Percentiles rank a stretch among this genome's conserved stretches.
These are phyloP conservation scores for Neotoxoptera formosana DNA, from an alignment of 1,140 invertebrate genomes.

Conservation along the genomic window DNA sequence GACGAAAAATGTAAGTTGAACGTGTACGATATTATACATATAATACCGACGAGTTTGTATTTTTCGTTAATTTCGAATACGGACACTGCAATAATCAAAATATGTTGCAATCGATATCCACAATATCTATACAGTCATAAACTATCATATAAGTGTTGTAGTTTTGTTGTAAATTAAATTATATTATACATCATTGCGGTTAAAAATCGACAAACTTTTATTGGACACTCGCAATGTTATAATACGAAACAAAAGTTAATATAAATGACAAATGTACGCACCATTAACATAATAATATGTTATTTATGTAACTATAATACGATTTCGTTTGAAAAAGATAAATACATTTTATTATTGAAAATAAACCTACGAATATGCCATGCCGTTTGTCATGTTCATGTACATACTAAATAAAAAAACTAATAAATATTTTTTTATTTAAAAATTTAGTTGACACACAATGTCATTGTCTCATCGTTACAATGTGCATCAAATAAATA, in stretches of 20 bases:
- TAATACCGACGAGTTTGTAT: not conserved
- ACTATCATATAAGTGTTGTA: not conserved
- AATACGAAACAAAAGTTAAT: not conserved
- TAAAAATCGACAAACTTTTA: not conserved
- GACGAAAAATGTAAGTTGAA: not conserved
- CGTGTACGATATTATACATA: not conserved
- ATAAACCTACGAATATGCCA: not conserved
- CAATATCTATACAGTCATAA: not conserved
- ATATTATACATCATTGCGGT: not conserved
- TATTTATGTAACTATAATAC: not conserved
- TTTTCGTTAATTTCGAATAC: not conserved
- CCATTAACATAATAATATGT: no score
- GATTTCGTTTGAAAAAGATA: not conserved
- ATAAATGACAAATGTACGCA: not conserved
- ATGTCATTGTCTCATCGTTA: not conserved
- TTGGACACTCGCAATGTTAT: not conserved
- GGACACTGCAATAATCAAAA: not conserved
- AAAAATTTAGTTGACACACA: not conserved
- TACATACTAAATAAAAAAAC: no score
- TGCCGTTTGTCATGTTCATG: no score
- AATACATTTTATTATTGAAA: not conserved
- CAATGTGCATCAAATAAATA: not conserved
- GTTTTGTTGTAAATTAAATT: not conserved
- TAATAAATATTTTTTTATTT: not conserved
- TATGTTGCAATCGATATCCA: not conserved